Evolutionary conservation across 2,113 vertebrate genomes (phyloP), one percentile per base, ranked within the genome.

Genomic region (Paradisaea rubra): DNA sequence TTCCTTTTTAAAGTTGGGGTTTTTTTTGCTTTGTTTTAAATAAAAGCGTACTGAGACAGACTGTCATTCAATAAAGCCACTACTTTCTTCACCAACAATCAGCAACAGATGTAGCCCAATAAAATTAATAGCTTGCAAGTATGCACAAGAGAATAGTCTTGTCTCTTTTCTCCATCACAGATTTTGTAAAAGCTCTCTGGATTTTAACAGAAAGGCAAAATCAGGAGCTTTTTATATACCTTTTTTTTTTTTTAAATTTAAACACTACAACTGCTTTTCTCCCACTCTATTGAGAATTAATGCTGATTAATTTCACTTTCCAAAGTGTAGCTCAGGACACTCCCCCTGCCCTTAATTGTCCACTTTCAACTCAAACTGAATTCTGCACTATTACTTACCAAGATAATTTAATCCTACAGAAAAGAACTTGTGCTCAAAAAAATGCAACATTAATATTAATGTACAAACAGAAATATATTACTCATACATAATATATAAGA

Each of bases 61-160:
- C 85, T 69, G 74, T 63, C 93, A 84, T 70, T 96, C 92, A 93
- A 73, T 90, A 93, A 93, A 97, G 83, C 76, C 91, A 89, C 86
- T 78, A 94, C 86, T 96, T 94, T 96, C 94, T 96, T 95, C 86
- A 96, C 79, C 90, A 93, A 95, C 94, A 93, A 95, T 92, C 96
- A 96, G 93, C 91, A 97, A 96, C 96, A 97, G 96, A 95, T 97
- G 96, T 90, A 94, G 94, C 44, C 94, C 94, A 95, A 96, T 96
- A 97, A 97, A 97, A 96, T 90, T 93, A 97, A 96, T 92, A 97
- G 95, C 96, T 95, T 91, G 88, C 76, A 95, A 96, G 65, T 93
- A 92, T 5, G 23, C 96, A 96, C 95, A 88, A 78, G 94, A 97
- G 96, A 95, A 94, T 96, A 88, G 69, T 94, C 93, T 95, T 93